Percentiles rank a stretch among this genome's conserved stretches.
Conservation (phyloP, 2,797 vertebrate species). For the Carduelis carduelis region DNA sequence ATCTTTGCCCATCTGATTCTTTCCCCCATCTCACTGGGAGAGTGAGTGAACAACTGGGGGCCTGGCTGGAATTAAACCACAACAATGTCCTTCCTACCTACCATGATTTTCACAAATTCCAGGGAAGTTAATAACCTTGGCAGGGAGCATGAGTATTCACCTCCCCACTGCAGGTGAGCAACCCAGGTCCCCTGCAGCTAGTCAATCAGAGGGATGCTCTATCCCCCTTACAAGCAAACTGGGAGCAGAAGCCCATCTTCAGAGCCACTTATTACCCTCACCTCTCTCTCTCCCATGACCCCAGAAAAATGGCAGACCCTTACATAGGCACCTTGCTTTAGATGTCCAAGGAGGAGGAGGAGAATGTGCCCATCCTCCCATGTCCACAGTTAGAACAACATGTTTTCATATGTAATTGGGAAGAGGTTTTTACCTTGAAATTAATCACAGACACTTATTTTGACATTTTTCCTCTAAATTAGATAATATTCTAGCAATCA, state of each 20-base stretch:
- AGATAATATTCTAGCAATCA: neutral
- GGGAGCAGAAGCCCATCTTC: neutral
- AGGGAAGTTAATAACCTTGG: neutral
- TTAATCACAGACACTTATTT: neutral
- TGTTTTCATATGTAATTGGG: neutral
- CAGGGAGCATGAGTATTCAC: neutral
- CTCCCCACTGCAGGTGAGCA: neutral
- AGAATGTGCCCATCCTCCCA: neutral
- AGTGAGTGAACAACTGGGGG: fast-evolving
- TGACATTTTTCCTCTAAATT: neutral
- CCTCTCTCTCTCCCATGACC: neutral
- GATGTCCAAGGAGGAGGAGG: neutral
- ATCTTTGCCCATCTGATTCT: neutral
- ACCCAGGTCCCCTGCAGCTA: neutral
- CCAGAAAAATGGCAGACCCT: neutral
- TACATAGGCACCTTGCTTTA: neutral
- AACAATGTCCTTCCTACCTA: neutral
- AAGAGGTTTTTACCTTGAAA: neutral
- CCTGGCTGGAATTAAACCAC: neutral
- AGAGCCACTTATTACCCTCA: neutral
- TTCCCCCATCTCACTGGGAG: neutral
- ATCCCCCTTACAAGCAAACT: neutral
- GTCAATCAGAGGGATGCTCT: neutral
- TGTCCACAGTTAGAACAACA: fast-evolving
- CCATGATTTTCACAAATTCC: neutral